phyloP scores from a whole-genome alignment of 2,113 vertebrate species.

The Cichladusa arquata region DNA sequence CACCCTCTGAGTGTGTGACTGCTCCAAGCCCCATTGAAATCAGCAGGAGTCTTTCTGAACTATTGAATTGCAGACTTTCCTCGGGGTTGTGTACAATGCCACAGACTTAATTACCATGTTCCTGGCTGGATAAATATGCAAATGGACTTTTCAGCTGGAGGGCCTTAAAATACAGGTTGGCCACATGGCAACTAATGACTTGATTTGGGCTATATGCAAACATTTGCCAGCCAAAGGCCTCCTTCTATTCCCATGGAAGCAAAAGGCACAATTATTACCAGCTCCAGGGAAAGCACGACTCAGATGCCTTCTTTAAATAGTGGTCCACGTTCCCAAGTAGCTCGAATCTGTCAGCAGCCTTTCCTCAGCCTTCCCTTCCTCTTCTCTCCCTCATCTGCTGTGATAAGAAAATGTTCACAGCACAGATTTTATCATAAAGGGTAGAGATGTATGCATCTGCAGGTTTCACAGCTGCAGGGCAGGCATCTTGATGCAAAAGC shows the following conservation, averaged over 20 bases:
- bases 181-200: constrained; percentile 57
- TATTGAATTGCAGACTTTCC: constrained; percentile 62
- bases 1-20: neutral
- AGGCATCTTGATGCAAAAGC: neutral
- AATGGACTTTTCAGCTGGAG: constrained; percentile 61
- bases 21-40: constrained; percentile 28
- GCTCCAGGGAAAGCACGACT: neutral
- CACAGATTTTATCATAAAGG: constrained; percentile 14
- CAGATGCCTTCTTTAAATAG: constrained; percentile 1
- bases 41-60: constrained; percentile 48
- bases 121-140: constrained; percentile 57
- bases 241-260: constrained; percentile 29
- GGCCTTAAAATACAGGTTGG: constrained; percentile 59
- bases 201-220: constrained; percentile 60
- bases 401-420: neutral
- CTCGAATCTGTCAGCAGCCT: constrained; percentile 9
- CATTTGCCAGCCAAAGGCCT: constrained; percentile 23
- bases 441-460: constrained; percentile 40
- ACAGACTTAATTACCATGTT: constrained; percentile 63
- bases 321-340: constrained; percentile 6
- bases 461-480: constrained; percentile 50
- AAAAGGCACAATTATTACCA: constrained; percentile 37
- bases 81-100: constrained; percentile 44
- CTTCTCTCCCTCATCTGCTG: neutral
- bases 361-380: neutral